Evolutionary conservation across 2,888 invertebrate species (phyloP), one percentile per base, ranked within the genome.

Genomic region (Trachelus iudaicus): DNA sequence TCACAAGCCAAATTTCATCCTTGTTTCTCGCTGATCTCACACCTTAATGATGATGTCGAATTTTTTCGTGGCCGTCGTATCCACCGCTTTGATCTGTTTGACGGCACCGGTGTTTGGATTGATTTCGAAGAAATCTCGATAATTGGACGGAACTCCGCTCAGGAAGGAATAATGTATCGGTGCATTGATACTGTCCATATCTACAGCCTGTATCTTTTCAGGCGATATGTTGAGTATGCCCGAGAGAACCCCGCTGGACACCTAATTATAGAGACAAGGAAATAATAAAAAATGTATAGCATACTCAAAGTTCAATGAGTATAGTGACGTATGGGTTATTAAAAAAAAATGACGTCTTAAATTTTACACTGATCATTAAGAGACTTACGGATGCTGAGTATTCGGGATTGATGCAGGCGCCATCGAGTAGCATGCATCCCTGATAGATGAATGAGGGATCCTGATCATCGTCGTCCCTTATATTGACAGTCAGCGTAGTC

Each of bases 381-480:
- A 87, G 85, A 92, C 95, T 94, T 91, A 97, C 97, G 82, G 95
- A 96, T 77, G 96, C 95, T 30, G 95, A 94, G 91, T 97, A 97
- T 90, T 97, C 97, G 0, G 97, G 97, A 90, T 97, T 97, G 83
- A 97, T 95, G 90, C 97, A 98, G 76, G 96, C 95, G 0, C 96
- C 96, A 85, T 97, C 96, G 76, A 96, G 93, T 1, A 96, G 92
- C 85, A 95, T 95, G 89, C 98, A 98, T 23, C 97, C 97, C 85
- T 96, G 95, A 92, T 97, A 97, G 81, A 97, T 96, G 89, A 98
- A 98, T 1, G 97, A 97, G 0, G 98, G 98, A 89, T 97, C 97
- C 89, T 97, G 96, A 89, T 98, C 98, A 88, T 98, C 98, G 74
- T 97, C 97, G 87, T 98, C 98, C 86, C 95, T 94, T 15, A 98